These are phyloP conservation scores for Scaptodrosophila lebanonensis DNA, from an alignment of 1,140 invertebrate genomes.

Conservation along the genomic window DNA sequence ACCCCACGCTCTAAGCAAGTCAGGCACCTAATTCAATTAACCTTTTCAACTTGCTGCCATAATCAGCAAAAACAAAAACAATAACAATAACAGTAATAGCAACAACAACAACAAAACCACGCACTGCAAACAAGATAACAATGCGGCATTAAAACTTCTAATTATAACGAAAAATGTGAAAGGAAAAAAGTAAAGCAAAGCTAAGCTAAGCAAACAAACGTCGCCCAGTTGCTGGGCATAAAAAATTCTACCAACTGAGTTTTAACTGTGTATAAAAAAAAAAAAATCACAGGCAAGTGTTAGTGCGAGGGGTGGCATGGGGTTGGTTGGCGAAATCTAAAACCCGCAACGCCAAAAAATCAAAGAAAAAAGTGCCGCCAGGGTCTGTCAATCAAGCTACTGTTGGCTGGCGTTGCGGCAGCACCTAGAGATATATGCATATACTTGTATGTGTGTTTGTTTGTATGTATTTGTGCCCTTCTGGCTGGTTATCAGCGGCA, in stretches of 20 bases:
- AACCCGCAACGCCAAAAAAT: neutral
- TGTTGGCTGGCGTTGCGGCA: no score
- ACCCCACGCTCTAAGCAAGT: slow-evolving; percentile 11
- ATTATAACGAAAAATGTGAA: slow-evolving; percentile 35
- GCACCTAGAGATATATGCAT: no score
- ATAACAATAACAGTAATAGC: slow-evolving; percentile 37
- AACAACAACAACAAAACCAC: no score
- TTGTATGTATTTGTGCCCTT: no score
- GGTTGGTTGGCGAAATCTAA: no score
- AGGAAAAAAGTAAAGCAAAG: slow-evolving; percentile 3
- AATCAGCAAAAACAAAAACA: slow-evolving; percentile 27
- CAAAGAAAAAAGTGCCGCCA: slow-evolving; percentile 2
- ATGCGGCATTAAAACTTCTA: slow-evolving; percentile 60
- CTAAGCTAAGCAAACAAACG: slow-evolving; percentile 24
- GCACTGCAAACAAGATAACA: slow-evolving; percentile 55
- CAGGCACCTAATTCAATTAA: slow-evolving; percentile 52
- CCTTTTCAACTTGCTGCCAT: slow-evolving; percentile 44
- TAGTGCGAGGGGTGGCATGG: no score
- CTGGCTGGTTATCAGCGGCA: no score
- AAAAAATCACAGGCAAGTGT: no score
- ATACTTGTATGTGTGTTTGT: no score
- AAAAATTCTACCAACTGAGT: no score
- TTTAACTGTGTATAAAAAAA: no score
- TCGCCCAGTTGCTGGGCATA: no score
- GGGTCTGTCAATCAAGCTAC: neutral